A percentile compares a stretch with the other conserved stretches of the same genome.
These are phyloP conservation scores for Chalcosyrphus nemorum DNA, from an alignment of 2,888 invertebrate species.

Conservation along the genomic window DNA sequence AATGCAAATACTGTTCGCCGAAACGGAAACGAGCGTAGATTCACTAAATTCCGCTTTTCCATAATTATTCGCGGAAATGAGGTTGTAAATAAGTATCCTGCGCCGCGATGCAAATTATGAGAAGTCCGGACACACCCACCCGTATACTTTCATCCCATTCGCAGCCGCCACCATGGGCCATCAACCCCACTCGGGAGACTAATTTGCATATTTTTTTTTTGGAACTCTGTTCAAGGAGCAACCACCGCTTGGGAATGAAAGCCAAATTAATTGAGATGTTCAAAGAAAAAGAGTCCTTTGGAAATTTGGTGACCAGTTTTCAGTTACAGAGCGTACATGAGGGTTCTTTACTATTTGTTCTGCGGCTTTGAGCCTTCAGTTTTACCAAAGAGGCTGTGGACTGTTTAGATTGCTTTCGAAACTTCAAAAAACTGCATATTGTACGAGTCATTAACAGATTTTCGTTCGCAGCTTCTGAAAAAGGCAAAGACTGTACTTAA, in stretches of 20 bases:
- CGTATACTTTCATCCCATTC: too few species aligned
- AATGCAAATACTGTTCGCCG: conserved; percentile 61
- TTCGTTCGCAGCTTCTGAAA: too few species aligned
- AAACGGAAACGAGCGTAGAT: conserved; percentile 57
- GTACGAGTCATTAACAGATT: too few species aligned
- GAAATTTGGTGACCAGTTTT: conserved; percentile 24
- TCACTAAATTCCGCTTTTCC: conserved; percentile 62
- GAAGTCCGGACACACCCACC: neutral
- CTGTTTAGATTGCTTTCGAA: too few species aligned
- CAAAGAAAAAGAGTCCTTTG: neutral
- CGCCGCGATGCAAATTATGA: conserved; percentile 29
- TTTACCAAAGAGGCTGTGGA: too few species aligned
- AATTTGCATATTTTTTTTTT: conserved; percentile 41
- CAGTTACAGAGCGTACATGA: too few species aligned
- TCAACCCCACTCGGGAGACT: conserved; percentile 4
- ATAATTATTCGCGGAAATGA: conserved; percentile 69
- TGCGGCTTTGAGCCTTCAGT: too few species aligned
- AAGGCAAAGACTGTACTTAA: too few species aligned
- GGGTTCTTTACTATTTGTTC: too few species aligned
- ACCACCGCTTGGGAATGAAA: conserved; percentile 13
- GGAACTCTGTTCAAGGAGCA: conserved; percentile 8
- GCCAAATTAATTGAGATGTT: conserved; percentile 12
- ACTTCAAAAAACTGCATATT: too few species aligned
- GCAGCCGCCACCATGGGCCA: neutral
- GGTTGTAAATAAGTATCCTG: conserved; percentile 68